Conservation (phyloP, 2,888 invertebrate genomes). For the Tiliacea citrago region DNA sequence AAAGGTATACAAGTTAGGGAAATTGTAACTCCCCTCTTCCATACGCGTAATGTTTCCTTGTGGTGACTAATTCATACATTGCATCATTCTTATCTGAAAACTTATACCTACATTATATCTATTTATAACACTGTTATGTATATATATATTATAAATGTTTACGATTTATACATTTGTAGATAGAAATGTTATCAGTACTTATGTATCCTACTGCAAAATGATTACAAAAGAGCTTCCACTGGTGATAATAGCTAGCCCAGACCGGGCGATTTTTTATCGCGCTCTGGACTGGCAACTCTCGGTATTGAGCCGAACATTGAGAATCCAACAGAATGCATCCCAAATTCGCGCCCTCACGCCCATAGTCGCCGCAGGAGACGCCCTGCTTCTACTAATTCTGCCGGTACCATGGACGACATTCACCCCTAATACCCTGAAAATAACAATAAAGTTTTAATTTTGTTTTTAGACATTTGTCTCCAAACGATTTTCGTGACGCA, state of each 20-base stretch:
- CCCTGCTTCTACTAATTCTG: too few species aligned
- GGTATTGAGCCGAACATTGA: not conserved
- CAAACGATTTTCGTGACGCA: too few species aligned
- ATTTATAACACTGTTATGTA: not conserved
- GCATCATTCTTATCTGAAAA: conserved; percentile 25
- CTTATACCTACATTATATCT: not conserved
- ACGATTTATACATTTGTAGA: not conserved
- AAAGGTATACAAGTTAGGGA: not conserved
- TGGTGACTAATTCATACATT: not conserved
- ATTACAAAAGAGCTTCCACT: not conserved
- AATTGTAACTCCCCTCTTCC: conserved; percentile 31
- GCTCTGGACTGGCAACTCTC: too few species aligned
- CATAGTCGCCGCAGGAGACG: too few species aligned
- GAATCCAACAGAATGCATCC: not conserved
- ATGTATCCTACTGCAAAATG: not conserved
- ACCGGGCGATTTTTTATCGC: not conserved
- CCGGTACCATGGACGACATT: too few species aligned
- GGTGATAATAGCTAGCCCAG: too few species aligned
- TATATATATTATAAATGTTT: too few species aligned
- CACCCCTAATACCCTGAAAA: too few species aligned
- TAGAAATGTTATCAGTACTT: not conserved
- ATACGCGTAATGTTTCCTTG: not conserved
- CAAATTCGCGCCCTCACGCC: too few species aligned
- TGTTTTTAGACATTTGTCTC: too few species aligned
- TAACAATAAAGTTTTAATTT: too few species aligned